Evolutionary conservation across 1,140 invertebrate genomes (phyloP).

Genomic region (Ericerus pela): DNA sequence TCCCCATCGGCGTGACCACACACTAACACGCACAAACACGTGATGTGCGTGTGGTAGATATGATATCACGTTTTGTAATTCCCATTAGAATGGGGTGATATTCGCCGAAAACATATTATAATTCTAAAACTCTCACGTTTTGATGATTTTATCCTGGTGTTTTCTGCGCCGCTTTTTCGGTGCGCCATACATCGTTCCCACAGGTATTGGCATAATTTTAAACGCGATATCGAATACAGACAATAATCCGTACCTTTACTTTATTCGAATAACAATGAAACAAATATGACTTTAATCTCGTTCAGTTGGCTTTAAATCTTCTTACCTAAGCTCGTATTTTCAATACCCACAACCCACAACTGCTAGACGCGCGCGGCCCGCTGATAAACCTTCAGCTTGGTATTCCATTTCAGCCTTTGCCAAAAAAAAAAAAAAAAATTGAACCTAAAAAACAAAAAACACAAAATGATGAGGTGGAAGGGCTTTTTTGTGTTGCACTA

Average conservation of each 20-base stretch:
- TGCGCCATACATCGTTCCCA: background rate
- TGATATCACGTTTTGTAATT: slow-evolving; percentile 1
- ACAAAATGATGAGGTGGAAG: no score
- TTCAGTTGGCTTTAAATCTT: background rate
- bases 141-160: slow-evolving; percentile 3
- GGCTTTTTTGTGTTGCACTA: no score
- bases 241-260: slow-evolving; percentile 1
- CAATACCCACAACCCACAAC: background rate
- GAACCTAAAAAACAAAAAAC: no score
- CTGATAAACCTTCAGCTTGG: no score
- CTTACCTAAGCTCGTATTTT: no score
- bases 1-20: no score
- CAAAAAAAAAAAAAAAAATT: no score
- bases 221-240: background rate
- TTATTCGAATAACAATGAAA: slow-evolving; percentile 6
- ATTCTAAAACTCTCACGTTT: background rate
- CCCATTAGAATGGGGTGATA: no score
- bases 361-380: no score
- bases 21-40: no score
- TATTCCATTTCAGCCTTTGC: no score
- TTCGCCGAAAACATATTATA: background rate
- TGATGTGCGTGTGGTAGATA: no score
- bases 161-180: background rate
- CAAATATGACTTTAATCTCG: background rate
- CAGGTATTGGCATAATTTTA: background rate